Evolutionary conservation across 37 sponge, comb jelly and placozoan species (phyloP).

Genomic region (Geodia barretti): DNA sequence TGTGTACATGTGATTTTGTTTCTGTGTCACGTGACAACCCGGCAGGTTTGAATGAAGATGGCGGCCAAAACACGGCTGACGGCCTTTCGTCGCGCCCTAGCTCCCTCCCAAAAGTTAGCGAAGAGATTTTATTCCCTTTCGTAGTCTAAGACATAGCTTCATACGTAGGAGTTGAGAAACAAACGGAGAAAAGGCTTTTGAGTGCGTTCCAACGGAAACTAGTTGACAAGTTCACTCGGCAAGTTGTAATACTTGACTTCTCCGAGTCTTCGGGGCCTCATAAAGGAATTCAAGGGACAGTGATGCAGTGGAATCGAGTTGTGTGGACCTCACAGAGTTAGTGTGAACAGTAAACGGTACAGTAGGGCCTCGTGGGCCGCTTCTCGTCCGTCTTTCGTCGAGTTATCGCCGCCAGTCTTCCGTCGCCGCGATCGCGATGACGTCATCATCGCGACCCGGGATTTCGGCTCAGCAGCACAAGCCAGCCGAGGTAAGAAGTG

Average conservation of each 20-base stretch:
- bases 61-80: slow-evolving; percentile 2
- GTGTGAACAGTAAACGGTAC: not conserved
- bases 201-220: no score
- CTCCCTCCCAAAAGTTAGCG: not conserved
- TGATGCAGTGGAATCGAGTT: not conserved
- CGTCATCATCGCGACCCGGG: slow-evolving; percentile 29
- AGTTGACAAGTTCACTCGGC: no score
- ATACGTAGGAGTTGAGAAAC: not conserved
- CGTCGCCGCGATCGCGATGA: slow-evolving; percentile 30
- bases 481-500: slow-evolving; percentile 40
- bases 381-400: no score
- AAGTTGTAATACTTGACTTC: no score
- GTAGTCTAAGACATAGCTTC: not conserved
- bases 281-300: not conserved
- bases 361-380: no score
- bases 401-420: no score
- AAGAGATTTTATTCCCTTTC: not conserved
- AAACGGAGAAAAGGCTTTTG: not conserved
- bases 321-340: not conserved
- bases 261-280: no score
- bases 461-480: slow-evolving; percentile 22
- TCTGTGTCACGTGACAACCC: slow-evolving; percentile 33
- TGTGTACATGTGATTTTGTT: not conserved
- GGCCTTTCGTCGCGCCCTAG: not conserved
- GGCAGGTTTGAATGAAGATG: slow-evolving; percentile 55